A percentile compares a stretch with the other conserved stretches of the same genome.
phyloP scores from a whole-genome alignment of 2,113 vertebrate genomes.

The Todiramphus chloris region DNA sequence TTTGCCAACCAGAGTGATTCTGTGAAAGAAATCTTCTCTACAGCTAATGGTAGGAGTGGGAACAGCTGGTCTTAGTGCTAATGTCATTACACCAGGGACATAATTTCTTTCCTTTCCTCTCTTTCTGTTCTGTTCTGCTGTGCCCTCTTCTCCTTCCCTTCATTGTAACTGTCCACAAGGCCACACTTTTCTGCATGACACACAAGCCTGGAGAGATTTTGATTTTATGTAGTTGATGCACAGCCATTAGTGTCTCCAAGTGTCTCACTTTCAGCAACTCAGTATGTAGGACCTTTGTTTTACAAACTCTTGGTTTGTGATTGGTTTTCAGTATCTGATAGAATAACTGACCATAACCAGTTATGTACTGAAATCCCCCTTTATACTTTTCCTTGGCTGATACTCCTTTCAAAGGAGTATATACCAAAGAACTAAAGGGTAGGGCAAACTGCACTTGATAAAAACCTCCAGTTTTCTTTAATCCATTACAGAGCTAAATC shows the following conservation, averaged over 20 bases:
- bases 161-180: not conserved
- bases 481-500: not conserved
- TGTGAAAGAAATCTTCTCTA: not conserved
- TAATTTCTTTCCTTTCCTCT: not conserved
- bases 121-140: not conserved
- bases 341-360: not conserved
- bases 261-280: not conserved
- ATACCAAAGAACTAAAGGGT: not conserved
- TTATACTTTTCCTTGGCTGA: not conserved
- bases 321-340: not conserved
- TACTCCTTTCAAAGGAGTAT: not conserved
- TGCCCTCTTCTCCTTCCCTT: not conserved
- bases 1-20: too few species aligned
- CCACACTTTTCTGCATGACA: not conserved
- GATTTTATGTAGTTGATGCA: not conserved
- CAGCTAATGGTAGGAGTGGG: not conserved
- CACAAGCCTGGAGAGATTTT: not conserved
- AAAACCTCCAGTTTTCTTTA: not conserved
- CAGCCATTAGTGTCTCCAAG: not conserved
- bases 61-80: not conserved
- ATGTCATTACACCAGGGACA: not conserved
- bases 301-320: not conserved
- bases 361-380: not conserved
- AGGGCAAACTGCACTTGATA: not conserved
- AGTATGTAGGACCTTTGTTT: not conserved